A percentile compares a stretch with the other conserved stretches of the same genome.
phyloP scores from a whole-genome alignment of 2,113 vertebrate genomes.

The Channa maculata region DNA sequence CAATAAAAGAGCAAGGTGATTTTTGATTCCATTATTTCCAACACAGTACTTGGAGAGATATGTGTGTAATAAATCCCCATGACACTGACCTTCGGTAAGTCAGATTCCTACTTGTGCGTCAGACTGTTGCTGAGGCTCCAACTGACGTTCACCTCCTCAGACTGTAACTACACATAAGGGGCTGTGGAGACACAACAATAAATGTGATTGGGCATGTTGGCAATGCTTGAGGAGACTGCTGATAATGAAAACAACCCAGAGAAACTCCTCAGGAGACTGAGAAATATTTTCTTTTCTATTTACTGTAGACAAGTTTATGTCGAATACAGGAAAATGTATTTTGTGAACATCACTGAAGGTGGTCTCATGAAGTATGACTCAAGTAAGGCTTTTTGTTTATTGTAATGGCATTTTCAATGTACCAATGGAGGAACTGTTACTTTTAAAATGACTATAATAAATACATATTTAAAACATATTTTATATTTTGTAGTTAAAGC shows the following conservation, averaged over 20 bases:
- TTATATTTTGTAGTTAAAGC: too few relatives aligned
- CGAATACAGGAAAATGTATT: too few relatives aligned
- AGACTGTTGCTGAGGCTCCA: constrained; percentile 11
- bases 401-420: too few relatives aligned
- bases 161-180: constrained; percentile 3
- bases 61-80: not conserved
- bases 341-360: too few relatives aligned
- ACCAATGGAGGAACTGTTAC: too few relatives aligned
- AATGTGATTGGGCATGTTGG: not conserved
- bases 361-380: too few relatives aligned
- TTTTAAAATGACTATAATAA: too few relatives aligned
- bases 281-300: not conserved
- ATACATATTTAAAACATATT: too few relatives aligned
- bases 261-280: not conserved
- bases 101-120: constrained; percentile 4
- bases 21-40: not conserved
- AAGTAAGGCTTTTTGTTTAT: too few relatives aligned
- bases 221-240: not conserved
- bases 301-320: not conserved
- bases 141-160: constrained; percentile 4
- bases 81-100: constrained; percentile 12
- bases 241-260: not conserved
- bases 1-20: constrained; percentile 4
- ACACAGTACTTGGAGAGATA: constrained; percentile 2
- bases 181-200: not conserved